These are phyloP conservation scores for Morinoia aosen DNA, from an alignment of 2,888 invertebrate genomes.

Conservation along the genomic window DNA sequence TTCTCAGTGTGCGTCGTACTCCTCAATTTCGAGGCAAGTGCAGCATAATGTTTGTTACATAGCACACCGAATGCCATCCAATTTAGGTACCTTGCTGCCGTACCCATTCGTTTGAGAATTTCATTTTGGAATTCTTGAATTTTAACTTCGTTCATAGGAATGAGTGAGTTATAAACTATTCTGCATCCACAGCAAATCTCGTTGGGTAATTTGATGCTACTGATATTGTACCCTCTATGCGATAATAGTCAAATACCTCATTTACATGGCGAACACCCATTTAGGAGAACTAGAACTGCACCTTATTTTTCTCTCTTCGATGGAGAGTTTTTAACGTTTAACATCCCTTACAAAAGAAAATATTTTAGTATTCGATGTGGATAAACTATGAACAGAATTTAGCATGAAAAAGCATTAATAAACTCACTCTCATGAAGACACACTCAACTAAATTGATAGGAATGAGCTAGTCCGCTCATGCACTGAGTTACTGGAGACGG, in stretches of 20 bases:
- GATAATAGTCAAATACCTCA: not conserved
- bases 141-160: not conserved
- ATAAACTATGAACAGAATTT: no score
- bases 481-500: no score
- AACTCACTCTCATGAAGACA: no score
- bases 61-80: not conserved
- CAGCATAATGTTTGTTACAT: not conserved
- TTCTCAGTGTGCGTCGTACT: not conserved
- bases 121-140: not conserved
- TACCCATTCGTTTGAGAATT: not conserved
- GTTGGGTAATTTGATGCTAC: not conserved
- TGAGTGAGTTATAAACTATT: not conserved
- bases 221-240: not conserved
- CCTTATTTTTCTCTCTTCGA: not conserved
- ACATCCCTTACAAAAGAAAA: no score
- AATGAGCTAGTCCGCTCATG: no score
- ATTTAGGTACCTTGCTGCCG: not conserved
- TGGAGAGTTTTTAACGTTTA: not conserved
- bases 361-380: no score
- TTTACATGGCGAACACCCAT: not conserved
- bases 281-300: not conserved
- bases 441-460: no score
- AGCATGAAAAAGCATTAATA: no score
- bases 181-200: not conserved
- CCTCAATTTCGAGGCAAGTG: not conserved